A percentile compares a stretch with the other conserved stretches of the same genome.
Conservation (phyloP, 2,888 invertebrate genomes). For the Orthosia gothica region DNA sequence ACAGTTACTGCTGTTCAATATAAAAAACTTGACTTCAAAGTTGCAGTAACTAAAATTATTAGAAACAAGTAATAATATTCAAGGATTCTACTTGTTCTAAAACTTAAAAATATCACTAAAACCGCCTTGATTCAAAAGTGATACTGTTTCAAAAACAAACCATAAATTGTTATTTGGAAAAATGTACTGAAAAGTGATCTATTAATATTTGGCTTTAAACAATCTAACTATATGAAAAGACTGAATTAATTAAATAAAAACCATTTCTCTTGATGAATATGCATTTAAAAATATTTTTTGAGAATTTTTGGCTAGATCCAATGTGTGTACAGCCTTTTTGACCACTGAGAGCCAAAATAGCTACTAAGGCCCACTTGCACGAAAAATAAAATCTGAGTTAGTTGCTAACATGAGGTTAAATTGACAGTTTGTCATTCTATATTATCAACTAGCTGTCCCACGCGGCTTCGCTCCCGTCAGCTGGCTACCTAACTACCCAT, state of each 20-base stretch:
- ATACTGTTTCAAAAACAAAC: neutral
- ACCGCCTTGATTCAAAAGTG: constrained; percentile 2
- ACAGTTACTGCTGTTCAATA: neutral
- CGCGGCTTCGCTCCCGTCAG: no score
- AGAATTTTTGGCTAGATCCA: constrained; percentile 11
- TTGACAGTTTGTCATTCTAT: no score
- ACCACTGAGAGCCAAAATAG: constrained; percentile 2
- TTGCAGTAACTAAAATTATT: neutral
- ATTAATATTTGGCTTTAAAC: constrained; percentile 60
- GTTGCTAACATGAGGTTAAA: no score
- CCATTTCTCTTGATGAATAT: constrained; percentile 17
- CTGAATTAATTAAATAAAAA: constrained; percentile 58
- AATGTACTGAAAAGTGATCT: constrained; percentile 40
- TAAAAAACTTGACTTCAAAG: no score
- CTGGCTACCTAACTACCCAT: no score
- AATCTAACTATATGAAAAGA: constrained; percentile 51
- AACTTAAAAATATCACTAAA: neutral
- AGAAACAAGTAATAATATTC: neutral
- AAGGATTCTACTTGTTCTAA: neutral
- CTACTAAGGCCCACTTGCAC: neutral
- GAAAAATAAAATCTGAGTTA: no score
- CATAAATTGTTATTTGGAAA: neutral
- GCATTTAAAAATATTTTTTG: constrained; percentile 47
- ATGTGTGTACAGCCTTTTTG: constrained; percentile 4
- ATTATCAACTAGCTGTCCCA: no score